phyloP scores from a whole-genome alignment of 2,888 invertebrate genomes.

The Alsophila aescularia region DNA sequence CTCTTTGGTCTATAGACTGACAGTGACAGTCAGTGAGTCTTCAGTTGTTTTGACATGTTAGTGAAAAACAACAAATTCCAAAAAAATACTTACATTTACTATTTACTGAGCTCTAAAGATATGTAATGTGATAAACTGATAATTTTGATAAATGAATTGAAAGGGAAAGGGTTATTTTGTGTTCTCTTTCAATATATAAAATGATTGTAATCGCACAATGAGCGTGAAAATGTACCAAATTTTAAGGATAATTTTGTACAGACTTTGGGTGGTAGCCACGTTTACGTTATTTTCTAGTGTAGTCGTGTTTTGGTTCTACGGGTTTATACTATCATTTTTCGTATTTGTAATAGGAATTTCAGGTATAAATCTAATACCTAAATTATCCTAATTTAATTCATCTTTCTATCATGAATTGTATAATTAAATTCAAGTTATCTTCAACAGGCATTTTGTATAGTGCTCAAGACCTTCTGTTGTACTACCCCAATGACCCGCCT shows the following conservation, averaged over 20 bases:
- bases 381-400: neutral
- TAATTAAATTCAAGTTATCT: neutral
- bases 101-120: too few species aligned
- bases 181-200: neutral
- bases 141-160: too few species aligned
- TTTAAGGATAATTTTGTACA: constrained; percentile 84
- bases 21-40: too few species aligned
- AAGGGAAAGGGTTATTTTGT: neutral
- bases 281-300: constrained; percentile 90
- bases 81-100: too few species aligned
- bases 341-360: constrained; percentile 88
- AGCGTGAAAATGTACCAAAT: constrained; percentile 66
- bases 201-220: constrained; percentile 17
- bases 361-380: constrained; percentile 67
- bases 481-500: constrained; percentile 94
- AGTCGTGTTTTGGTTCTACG: constrained; percentile 93
- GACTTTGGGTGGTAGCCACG: constrained; percentile 91
- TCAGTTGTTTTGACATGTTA: too few species aligned
- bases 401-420: neutral
- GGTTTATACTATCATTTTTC: constrained; percentile 88
- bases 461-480: constrained; percentile 93
- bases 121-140: too few species aligned
- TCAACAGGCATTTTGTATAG: constrained; percentile 93
- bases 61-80: too few species aligned
- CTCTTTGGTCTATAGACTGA: too few species aligned